Percentiles rank a stretch among this genome's conserved stretches.
These are phyloP conservation scores for Chelonus insularis DNA, from an alignment of 1,140 invertebrate species.

Conservation along the genomic window DNA sequence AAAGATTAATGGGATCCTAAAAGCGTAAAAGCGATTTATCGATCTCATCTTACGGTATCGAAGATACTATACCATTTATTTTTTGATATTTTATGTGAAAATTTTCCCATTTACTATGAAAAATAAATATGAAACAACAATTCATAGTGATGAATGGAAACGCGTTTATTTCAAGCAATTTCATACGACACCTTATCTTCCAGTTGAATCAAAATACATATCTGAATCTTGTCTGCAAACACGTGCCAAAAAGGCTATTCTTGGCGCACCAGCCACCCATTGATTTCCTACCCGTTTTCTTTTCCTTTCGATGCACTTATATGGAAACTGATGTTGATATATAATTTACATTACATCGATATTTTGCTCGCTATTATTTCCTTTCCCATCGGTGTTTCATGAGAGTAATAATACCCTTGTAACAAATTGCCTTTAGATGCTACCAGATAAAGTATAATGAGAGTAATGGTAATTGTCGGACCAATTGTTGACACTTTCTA, in stretches of 20 bases:
- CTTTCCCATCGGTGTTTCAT: too few relatives aligned
- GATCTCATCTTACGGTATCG: conserved; percentile 14
- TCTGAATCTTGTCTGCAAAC: background rate
- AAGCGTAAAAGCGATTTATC: conserved; percentile 24
- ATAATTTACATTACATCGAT: too few relatives aligned
- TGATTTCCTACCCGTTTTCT: conserved; percentile 7
- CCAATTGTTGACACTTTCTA: too few relatives aligned
- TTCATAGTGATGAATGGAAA: conserved; percentile 9
- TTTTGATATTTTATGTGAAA: background rate
- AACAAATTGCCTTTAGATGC: too few relatives aligned
- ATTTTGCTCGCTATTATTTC: too few relatives aligned
- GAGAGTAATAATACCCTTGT: too few relatives aligned
- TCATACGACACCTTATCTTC: conserved; percentile 17
- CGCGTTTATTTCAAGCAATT: conserved; percentile 20
- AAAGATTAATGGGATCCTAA: conserved; percentile 24
- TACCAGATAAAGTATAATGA: too few relatives aligned
- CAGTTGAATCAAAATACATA: background rate
- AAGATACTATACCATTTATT: background rate
- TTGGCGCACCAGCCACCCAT: background rate
- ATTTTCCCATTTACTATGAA: background rate
- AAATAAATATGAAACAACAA: background rate
- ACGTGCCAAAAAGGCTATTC: conserved; percentile 12
- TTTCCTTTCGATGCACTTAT: background rate
- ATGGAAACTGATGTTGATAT: background rate
- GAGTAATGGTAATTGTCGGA: too few relatives aligned